Conservation (phyloP, 1,140 invertebrate species). For the Lethrus apterus region DNA sequence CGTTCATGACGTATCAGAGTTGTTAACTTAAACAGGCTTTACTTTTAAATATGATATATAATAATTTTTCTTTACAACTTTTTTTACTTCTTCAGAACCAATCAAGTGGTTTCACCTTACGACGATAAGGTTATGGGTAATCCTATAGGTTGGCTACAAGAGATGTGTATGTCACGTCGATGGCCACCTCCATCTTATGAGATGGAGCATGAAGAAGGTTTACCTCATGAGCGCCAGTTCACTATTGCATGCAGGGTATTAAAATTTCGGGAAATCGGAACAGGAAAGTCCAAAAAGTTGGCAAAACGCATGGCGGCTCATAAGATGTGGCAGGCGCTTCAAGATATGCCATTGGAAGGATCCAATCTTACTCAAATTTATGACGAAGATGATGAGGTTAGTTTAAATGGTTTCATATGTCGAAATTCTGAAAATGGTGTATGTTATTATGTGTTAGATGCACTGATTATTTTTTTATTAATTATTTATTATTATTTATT, state of each 20-base stretch:
- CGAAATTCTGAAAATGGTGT: slow-evolving; percentile 2
- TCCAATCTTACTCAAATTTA: slow-evolving; percentile 44
- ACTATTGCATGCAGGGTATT: slow-evolving; percentile 73
- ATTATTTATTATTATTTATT: too few relatives aligned
- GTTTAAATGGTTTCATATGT: too few relatives aligned
- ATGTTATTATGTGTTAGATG: neutral
- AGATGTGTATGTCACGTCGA: slow-evolving; percentile 90
- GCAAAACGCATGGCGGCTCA: slow-evolving; percentile 90
- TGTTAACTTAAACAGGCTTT: too few relatives aligned
- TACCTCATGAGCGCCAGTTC: slow-evolving; percentile 88
- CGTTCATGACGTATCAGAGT: too few relatives aligned
- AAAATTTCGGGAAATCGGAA: slow-evolving; percentile 73
- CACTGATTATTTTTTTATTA: too few relatives aligned
- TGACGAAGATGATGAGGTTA: slow-evolving; percentile 53
- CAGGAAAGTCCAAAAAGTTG: slow-evolving; percentile 91
- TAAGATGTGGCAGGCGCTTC: slow-evolving; percentile 81
- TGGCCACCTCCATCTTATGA: slow-evolving; percentile 92
- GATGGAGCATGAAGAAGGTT: slow-evolving; percentile 80
- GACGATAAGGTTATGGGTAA: slow-evolving; percentile 74
- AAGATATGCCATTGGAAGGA: slow-evolving; percentile 64
- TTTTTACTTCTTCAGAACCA: slow-evolving; percentile 25
- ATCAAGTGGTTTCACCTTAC: slow-evolving; percentile 39
- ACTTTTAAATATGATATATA: too few relatives aligned
- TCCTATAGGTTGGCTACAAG: slow-evolving; percentile 91
- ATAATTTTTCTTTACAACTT: neutral